A percentile compares a stretch with the other conserved stretches of the same genome.
Conservation (phyloP, 2,797 vertebrate species). For the Meriones psammophilus region DNA sequence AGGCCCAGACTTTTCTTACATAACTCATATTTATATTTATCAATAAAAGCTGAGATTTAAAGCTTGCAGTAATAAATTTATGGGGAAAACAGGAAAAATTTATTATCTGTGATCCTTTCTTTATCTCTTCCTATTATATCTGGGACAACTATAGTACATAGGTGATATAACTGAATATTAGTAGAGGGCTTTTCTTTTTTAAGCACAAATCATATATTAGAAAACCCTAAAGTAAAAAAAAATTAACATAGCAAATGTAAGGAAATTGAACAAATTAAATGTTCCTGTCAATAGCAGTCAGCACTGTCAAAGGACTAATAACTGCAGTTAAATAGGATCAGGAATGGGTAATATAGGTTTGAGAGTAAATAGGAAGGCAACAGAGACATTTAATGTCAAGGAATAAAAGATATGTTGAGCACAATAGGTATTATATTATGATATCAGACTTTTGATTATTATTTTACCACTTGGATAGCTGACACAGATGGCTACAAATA, state of each 20-base stretch:
- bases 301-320: slow-evolving; percentile 67
- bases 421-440: slow-evolving; percentile 70
- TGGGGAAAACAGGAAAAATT: slow-evolving; percentile 78
- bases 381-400: slow-evolving; percentile 67
- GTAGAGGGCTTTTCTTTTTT: slow-evolving; percentile 70
- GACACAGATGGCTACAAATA: slow-evolving; percentile 40
- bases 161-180: slow-evolving; percentile 82
- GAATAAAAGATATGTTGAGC: slow-evolving; percentile 22
- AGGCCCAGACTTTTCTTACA: slow-evolving; percentile 82
- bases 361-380: slow-evolving; percentile 64
- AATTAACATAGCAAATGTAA: slow-evolving; percentile 67
- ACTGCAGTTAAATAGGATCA: not conserved
- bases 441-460: slow-evolving; percentile 63
- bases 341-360: slow-evolving; percentile 38
- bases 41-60: slow-evolving; percentile 85
- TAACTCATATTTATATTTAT: slow-evolving; percentile 84
- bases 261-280: slow-evolving; percentile 79
- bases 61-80: slow-evolving; percentile 79
- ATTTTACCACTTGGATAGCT: slow-evolving; percentile 71
- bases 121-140: slow-evolving; percentile 79
- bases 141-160: slow-evolving; percentile 81
- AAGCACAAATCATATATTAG: slow-evolving; percentile 75
- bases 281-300: slow-evolving; percentile 66
- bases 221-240: slow-evolving; percentile 71
- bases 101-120: slow-evolving; percentile 81